Evolutionary conservation across 2,113 vertebrate species (phyloP), one percentile per base, ranked within the genome.

Genomic region (Aegotheles bennettii): DNA sequence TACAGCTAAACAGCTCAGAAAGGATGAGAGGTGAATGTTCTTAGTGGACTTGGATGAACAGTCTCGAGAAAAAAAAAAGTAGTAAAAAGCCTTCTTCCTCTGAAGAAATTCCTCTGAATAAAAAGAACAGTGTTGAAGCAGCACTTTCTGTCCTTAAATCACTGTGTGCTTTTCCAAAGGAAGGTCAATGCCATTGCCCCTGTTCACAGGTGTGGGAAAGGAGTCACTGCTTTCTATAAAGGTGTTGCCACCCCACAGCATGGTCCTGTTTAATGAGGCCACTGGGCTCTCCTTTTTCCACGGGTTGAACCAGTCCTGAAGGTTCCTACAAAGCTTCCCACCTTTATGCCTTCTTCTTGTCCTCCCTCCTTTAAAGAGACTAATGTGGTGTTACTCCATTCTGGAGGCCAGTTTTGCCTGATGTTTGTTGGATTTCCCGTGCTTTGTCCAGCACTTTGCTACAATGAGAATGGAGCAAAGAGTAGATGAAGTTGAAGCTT

Each of bases 51-150:
- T 35, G 21, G 57, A 76, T 68, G 70, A 90, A 53, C 21, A 67
- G 43, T 1, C 1, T 36, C 15, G 15, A 13, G 45, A 23, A 50
- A 57, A 70, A 61, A 48, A 29, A 82, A 24, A 53, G 17, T 16
- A 51, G 28, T 3, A 26, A 23, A 3, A 16, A 23, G 3, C 20
- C 42, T 79, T n/a, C 59, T 82, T 74, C 51, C 69, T 93, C 91
- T 94, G 93, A 90, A 89, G 36, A 33, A 43, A 28, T 84, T 67
- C 67, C 38, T 65, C 57, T 33, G 70, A 90, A 95, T 33, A 69
- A 87, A 93, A 97, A 88, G 73, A 89, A 68, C 45, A 59, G 42
- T 87, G 84, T 78, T 97, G 95, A 94, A 82, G 45, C 78, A 91
- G 84, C 94, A 88, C 29, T 87, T 95, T 74, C 45, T 65, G 8